phyloP scores from a whole-genome alignment of 2,888 invertebrate species.

The Amblyteles armatorius region DNA sequence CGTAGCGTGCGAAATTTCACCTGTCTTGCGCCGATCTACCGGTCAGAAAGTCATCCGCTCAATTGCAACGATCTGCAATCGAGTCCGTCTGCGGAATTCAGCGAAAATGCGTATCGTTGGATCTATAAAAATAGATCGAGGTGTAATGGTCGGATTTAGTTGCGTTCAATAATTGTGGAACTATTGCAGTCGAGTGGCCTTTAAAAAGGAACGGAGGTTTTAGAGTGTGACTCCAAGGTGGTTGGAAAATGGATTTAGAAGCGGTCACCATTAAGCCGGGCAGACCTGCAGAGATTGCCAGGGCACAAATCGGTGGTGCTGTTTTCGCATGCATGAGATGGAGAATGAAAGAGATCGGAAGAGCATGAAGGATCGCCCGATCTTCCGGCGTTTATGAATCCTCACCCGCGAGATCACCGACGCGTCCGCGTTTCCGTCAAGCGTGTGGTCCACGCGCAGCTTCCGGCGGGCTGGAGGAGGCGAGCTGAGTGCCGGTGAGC shows the following conservation, averaged over 20 bases:
- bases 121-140: too few species aligned
- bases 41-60: too few species aligned
- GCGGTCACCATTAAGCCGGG: constrained; percentile 35
- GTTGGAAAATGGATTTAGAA: constrained; percentile 33
- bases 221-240: constrained; percentile 8
- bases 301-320: neutral
- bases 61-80: too few species aligned
- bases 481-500: constrained; percentile 26
- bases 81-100: too few species aligned
- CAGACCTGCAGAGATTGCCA: constrained; percentile 45
- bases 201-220: neutral
- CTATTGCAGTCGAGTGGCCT: too few species aligned
- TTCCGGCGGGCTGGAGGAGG: neutral
- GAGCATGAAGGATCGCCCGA: constrained; percentile 41
- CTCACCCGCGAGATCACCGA: constrained; percentile 9
- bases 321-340: neutral
- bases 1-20: too few species aligned
- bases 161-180: too few species aligned
- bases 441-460: neutral
- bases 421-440: neutral
- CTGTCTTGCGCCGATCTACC: too few species aligned
- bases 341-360: constrained; percentile 4
- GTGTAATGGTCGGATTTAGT: too few species aligned
- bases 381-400: constrained; percentile 47
- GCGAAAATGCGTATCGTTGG: too few species aligned